phyloP scores from a whole-genome alignment of 1,140 invertebrate genomes.

The Globodera ellingtonae region DNA sequence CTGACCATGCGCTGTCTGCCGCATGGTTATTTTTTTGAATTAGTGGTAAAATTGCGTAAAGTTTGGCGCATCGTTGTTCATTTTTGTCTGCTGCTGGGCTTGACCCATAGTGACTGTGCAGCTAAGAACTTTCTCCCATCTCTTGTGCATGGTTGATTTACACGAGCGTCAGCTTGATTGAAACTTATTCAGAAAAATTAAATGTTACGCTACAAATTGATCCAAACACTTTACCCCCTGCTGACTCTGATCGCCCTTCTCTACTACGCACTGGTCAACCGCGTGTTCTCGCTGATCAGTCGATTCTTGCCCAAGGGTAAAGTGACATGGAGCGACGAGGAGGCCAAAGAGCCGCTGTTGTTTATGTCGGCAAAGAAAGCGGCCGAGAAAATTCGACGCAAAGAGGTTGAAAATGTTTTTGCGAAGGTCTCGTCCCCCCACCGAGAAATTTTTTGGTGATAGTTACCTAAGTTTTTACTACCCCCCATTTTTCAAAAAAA shows the following conservation, averaged over 20 bases:
- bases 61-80: no score
- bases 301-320: background rate
- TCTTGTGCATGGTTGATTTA: no score
- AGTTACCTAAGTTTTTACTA: no score
- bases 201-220: background rate
- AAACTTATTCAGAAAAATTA: background rate
- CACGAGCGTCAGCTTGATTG: no score
- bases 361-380: constrained; percentile 29
- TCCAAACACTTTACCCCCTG: background rate
- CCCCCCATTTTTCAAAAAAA: background rate
- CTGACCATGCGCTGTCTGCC: no score
- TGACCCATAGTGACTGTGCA: no score
- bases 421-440: background rate
- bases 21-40: no score
- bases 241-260: background rate
- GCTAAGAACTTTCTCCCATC: no score
- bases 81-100: no score
- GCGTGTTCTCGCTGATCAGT: background rate
- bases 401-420: constrained; percentile 22
- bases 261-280: background rate
- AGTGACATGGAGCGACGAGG: constrained; percentile 16
- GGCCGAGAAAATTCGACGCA: constrained; percentile 27
- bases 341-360: constrained; percentile 22
- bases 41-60: no score
- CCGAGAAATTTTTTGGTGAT: background rate